These are phyloP conservation scores for western clawed frog (Xenopus tropicalis) DNA, from an alignment of 2,113 vertebrate genomes.

Conservation along the genomic window UCB_Xtro_10.0 CM004446.2:82050501-82051000, in stretches of 20 bases:
- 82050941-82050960: slow-evolving; percentile 19
- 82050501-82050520: no score
- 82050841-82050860: slow-evolving; percentile 45
- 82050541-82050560: no score
- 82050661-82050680: not conserved
- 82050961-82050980: slow-evolving; percentile 37
- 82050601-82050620: no score
- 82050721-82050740: slow-evolving; percentile 27
- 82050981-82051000: slow-evolving; percentile 40
- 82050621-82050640: slow-evolving; percentile 15
- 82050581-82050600: no score
- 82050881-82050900: slow-evolving; percentile 44
- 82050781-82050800: slow-evolving; percentile 40
- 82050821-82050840: slow-evolving; percentile 44
- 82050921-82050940: slow-evolving; percentile 14
- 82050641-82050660: slow-evolving; percentile 6
- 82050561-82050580: no score
- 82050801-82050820: slow-evolving; percentile 39
- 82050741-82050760: slow-evolving; percentile 41
- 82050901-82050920: slow-evolving; percentile 25
- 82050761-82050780: slow-evolving; percentile 33
- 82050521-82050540: no score
- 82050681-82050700: slow-evolving; percentile 19
- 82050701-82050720: slow-evolving; percentile 5
- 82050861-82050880: slow-evolving; percentile 40